Conservation (phyloP, 1,140 invertebrate genomes). For the Bombus superbus region DNA sequence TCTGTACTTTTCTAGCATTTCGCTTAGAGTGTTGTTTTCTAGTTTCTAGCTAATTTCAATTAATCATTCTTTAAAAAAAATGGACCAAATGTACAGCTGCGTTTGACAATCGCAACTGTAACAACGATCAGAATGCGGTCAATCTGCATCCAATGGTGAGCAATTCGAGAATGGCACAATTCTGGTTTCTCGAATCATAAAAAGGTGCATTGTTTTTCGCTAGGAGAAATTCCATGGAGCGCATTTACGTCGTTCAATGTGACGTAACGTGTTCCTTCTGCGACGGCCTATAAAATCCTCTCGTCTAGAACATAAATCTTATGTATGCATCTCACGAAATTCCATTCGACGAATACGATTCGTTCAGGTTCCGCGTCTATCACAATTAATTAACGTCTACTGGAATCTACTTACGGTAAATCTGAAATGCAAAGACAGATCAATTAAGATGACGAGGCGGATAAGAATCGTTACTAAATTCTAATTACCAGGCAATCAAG, state of each 20-base stretch:
- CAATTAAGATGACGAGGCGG: constrained; percentile 35
- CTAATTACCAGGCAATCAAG: constrained; percentile 43
- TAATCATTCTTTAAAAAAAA: background rate
- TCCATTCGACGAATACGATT: background rate
- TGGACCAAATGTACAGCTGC: background rate
- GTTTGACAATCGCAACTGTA: background rate
- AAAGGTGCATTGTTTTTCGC: constrained; percentile 31
- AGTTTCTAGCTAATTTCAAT: background rate
- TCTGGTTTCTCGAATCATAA: constrained; percentile 10
- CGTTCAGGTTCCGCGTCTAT: background rate
- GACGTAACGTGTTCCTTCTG: background rate
- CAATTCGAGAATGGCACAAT: background rate
- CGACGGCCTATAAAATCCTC: constrained; percentile 1
- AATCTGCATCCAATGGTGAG: background rate
- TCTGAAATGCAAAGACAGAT: constrained; percentile 50
- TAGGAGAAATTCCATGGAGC: constrained; percentile 5
- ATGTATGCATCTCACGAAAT: background rate
- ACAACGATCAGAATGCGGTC: constrained; percentile 1
- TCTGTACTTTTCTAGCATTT: too few species aligned
- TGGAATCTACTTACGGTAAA: constrained; percentile 38
- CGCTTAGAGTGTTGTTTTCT: too few species aligned
- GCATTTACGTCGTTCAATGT: background rate
- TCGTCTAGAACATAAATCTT: background rate
- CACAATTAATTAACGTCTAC: constrained; percentile 44
- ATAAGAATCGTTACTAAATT: constrained; percentile 48